Percentiles rank a stretch among this genome's conserved stretches.
Evolutionary conservation across 2,888 invertebrate species (phyloP).

Genomic region (Nebria salina): DNA sequence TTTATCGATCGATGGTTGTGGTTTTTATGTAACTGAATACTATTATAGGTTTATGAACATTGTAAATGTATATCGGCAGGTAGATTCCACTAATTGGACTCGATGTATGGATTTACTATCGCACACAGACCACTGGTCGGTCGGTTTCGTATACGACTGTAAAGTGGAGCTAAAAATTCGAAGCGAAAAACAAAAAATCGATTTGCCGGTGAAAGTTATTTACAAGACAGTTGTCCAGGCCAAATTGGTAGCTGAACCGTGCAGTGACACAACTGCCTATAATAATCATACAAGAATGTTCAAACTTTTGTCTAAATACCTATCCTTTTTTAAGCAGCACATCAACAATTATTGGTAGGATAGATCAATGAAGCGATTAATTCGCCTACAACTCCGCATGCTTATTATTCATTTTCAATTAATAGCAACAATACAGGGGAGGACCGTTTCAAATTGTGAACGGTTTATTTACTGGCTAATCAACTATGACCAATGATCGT

Average conservation of each 20-base stretch:
- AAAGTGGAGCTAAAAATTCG: background rate
- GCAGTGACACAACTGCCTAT: constrained; percentile 19
- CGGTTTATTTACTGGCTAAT: background rate
- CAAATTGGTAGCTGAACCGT: background rate
- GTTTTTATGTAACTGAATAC: constrained; percentile 13
- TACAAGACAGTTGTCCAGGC: background rate
- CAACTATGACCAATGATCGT: background rate
- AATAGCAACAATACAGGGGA: background rate
- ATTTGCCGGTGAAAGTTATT: background rate
- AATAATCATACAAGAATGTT: constrained; percentile 14
- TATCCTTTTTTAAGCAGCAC: too few relatives aligned
- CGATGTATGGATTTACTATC: constrained; percentile 4
- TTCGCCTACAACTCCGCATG: background rate
- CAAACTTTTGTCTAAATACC: too few relatives aligned
- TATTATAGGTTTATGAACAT: background rate
- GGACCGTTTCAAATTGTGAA: background rate
- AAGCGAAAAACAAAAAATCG: background rate
- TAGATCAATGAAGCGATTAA: too few relatives aligned
- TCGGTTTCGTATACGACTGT: background rate
- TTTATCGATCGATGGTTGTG: background rate
- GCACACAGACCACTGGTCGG: background rate
- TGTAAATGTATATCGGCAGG: constrained; percentile 9
- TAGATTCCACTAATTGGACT: constrained; percentile 21
- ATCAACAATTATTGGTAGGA: too few relatives aligned
- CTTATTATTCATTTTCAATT: background rate